Evolutionary conservation across 2,888 invertebrate species (phyloP), one percentile per base, ranked within the genome.

Genomic region (Ichneumoninae sp.): DNA sequence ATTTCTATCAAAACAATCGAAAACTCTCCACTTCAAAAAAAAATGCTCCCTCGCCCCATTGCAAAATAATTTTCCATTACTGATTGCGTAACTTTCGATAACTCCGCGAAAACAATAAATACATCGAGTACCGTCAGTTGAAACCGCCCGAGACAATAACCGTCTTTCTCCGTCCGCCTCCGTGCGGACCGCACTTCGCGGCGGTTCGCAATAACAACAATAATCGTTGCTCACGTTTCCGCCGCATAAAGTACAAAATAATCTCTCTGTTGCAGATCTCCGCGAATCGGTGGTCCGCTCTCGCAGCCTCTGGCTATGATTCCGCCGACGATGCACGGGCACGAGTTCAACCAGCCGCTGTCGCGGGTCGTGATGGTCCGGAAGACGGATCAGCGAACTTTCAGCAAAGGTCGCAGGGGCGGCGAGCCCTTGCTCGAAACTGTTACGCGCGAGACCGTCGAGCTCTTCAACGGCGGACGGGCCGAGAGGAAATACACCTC

Each of bases 291-390:
- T 85, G 93, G 93, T 54, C 93, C 93, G 80, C 89, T 93, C 44
- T 93, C 93, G 50, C 93, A 93, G 86, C 93, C 93, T 66, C 86
- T 93, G 87, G 92, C 93, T 71, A 93, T 93, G 93, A 93, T 93
- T 77, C 93, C 93, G 78, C 93, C 93, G 33, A 93, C 93, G 85
- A 93, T 93, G 93, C 93, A 93, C 87, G 93, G 93, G 26, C 93
- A 93, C 87, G 93, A 93, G 82, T 93, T 93, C 86, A 93, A 93
- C 89, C 93, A 93, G 83, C 93, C 93, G 47, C 93, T 95, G 87
- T 95, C 95, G 89, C 93, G 96, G 91, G 96, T 96, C 88, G 95
- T 96, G 87, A 96, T 96, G 96, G 96, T 96, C 74, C 94, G 96
- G 87, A 96, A 96, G 94, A 96, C 96, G 87, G 96, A 96, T 91